These are phyloP conservation scores for Kryptolebias ocellatus DNA, from an alignment of 2,797 vertebrate genomes.

Conservation along the genomic window DNA sequence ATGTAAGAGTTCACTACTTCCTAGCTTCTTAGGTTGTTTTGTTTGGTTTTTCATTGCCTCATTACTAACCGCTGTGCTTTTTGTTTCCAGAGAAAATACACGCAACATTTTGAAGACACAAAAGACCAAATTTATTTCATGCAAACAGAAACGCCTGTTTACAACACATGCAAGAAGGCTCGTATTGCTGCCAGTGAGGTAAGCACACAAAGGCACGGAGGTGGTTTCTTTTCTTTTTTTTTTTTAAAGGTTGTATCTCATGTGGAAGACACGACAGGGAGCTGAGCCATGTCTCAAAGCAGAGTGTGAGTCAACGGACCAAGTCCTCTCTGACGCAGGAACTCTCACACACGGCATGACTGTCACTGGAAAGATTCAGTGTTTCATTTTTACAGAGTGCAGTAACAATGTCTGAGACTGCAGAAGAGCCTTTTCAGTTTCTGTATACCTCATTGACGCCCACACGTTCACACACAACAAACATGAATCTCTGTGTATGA, in stretches of 20 bases:
- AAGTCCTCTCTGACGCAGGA: conserved; percentile 47
- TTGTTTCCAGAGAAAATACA: conserved; percentile 89
- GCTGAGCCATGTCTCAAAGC: conserved; percentile 51
- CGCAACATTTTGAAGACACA: conserved; percentile 85
- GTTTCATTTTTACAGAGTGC: not conserved
- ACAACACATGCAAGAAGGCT: conserved; percentile 88
- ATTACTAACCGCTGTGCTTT: conserved; percentile 10
- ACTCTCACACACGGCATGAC: conserved; percentile 32
- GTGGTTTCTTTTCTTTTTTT: conserved; percentile 21
- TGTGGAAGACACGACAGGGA: conserved; percentile 52
- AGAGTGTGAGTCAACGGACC: conserved; percentile 61
- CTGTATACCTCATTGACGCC: conserved; percentile 17
- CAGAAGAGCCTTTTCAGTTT: conserved; percentile 12
- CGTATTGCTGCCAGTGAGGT: conserved; percentile 88
- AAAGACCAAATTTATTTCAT: conserved; percentile 99
- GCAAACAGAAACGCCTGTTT: conserved; percentile 96
- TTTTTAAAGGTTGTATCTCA: conserved; percentile 59
- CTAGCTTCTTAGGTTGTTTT: not conserved
- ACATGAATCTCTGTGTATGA: conserved; percentile 8
- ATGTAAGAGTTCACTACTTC: conserved; percentile 77
- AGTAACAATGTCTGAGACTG: not conserved
- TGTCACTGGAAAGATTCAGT: conserved; percentile 10
- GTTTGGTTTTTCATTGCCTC: not conserved
- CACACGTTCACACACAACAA: conserved; percentile 32
- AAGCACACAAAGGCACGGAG: conserved; percentile 30